Conservation (phyloP, 2,888 invertebrate species). For the Eucera pruinosa region DNA sequence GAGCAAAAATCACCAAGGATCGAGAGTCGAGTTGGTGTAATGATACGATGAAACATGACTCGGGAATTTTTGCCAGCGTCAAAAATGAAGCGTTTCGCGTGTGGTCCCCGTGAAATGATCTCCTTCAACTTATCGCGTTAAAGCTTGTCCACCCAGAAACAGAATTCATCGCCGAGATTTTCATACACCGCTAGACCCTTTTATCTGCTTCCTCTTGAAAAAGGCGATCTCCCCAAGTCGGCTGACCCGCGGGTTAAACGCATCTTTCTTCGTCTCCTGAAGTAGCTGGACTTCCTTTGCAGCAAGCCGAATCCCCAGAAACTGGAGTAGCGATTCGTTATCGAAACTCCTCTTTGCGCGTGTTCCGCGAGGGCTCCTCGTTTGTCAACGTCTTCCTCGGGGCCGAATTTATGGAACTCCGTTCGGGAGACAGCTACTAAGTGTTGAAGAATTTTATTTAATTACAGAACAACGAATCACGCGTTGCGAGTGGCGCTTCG, state of each 20-base stretch:
- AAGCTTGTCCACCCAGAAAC: conserved; percentile 21
- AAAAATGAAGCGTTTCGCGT: conserved; percentile 14
- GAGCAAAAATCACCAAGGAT: neutral
- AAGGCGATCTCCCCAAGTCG: conserved; percentile 20
- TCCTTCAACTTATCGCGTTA: conserved; percentile 43
- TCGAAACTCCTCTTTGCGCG: conserved; percentile 8
- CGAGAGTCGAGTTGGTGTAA: neutral
- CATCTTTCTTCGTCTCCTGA: conserved; percentile 49
- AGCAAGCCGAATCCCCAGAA: neutral
- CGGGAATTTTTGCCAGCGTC: neutral
- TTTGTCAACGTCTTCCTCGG: conserved; percentile 17
- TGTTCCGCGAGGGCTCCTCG: conserved; percentile 1
- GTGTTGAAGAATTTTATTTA: too few species aligned
- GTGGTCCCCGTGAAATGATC: neutral
- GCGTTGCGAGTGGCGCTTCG: too few species aligned
- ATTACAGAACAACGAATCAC: too few species aligned
- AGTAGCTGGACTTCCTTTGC: conserved; percentile 8
- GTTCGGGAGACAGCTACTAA: neutral
- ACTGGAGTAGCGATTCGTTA: conserved; percentile 37
- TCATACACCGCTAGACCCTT: conserved; percentile 29
- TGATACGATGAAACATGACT: neutral
- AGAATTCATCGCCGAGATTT: conserved; percentile 44
- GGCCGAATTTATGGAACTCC: neutral
- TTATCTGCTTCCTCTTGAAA: conserved; percentile 8
- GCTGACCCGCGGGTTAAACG: conserved; percentile 6